Percentiles rank a stretch among this genome's conserved stretches.
Evolutionary conservation across 2,888 invertebrate species (phyloP).

Genomic region (Diadegma fenestrale): DNA sequence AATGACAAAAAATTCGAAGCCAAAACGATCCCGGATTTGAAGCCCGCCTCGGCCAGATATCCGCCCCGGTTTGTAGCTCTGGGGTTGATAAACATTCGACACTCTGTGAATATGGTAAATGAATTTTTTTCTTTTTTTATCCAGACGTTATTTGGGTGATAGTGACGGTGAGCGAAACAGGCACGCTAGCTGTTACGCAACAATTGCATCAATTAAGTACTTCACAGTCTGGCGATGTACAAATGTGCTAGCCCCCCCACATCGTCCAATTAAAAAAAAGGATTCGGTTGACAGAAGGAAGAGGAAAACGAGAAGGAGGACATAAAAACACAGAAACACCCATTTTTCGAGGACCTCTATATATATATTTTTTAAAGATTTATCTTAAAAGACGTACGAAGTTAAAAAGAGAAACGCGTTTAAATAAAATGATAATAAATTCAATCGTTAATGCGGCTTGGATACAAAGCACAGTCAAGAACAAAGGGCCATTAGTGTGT

Average conservation of each 20-base stretch:
- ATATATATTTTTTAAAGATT: slow-evolving; percentile 64
- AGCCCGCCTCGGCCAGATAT: no score
- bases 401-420: slow-evolving; percentile 13
- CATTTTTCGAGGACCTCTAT: slow-evolving; percentile 65
- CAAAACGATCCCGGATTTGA: no score
- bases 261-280: slow-evolving; percentile 47
- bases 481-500: slow-evolving; percentile 31
- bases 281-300: slow-evolving; percentile 41
- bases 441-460: slow-evolving; percentile 55
- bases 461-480: slow-evolving; percentile 24
- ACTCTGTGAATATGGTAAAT: neutral
- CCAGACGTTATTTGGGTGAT: slow-evolving; percentile 93
- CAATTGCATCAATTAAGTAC: slow-evolving; percentile 89
- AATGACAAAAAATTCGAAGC: no score
- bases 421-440: slow-evolving; percentile 13
- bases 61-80: no score
- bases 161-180: slow-evolving; percentile 92
- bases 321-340: slow-evolving; percentile 31
- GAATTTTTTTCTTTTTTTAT: slow-evolving; percentile 25
- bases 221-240: slow-evolving; percentile 82
- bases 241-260: slow-evolving; percentile 82
- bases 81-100: no score
- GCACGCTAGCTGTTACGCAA: slow-evolving; percentile 92
- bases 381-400: slow-evolving; percentile 55
- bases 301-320: slow-evolving; percentile 34